Percentiles rank a stretch among this genome's conserved stretches.
These are phyloP conservation scores for Gymnopithys bicolor DNA, from an alignment of 2,797 vertebrate genomes.

Conservation along the genomic window DNA sequence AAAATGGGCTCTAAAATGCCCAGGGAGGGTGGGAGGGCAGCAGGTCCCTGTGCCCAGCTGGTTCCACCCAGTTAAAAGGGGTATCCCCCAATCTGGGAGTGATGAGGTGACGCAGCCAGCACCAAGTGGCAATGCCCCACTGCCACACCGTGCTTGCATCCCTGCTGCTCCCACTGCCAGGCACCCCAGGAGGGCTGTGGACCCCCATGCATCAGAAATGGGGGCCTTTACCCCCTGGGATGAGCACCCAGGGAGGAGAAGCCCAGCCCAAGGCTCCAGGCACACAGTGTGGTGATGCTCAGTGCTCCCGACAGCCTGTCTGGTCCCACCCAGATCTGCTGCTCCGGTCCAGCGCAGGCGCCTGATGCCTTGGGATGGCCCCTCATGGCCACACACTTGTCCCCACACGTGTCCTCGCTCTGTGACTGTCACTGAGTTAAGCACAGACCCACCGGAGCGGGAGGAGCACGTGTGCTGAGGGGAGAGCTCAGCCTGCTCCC, in stretches of 20 bases:
- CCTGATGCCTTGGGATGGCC: background rate
- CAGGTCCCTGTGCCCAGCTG: background rate
- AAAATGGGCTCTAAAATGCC: background rate
- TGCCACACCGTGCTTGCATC: rapidly evolving
- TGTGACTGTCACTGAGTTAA: background rate
- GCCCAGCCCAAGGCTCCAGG: background rate
- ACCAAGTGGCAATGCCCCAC: rapidly evolving
- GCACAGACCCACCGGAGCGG: background rate
- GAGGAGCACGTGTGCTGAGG: background rate
- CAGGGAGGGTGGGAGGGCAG: background rate
- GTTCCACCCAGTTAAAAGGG: background rate
- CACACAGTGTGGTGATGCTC: background rate
- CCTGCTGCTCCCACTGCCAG: background rate
- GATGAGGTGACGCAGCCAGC: background rate
- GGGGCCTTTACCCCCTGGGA: background rate
- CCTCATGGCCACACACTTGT: rapidly evolving
- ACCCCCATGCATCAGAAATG: background rate
- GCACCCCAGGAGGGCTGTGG: background rate
- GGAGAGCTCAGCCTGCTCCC: background rate
- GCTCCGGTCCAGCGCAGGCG: rapidly evolving
- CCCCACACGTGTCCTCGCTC: background rate
- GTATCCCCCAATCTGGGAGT: background rate
- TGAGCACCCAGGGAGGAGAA: background rate
- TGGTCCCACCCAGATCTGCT: background rate
- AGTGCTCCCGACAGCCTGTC: background rate